Base-by-base conservation (phyloP, 1,140 invertebrate genomes). In the Cyrtorhinus lividipennis region DNA sequence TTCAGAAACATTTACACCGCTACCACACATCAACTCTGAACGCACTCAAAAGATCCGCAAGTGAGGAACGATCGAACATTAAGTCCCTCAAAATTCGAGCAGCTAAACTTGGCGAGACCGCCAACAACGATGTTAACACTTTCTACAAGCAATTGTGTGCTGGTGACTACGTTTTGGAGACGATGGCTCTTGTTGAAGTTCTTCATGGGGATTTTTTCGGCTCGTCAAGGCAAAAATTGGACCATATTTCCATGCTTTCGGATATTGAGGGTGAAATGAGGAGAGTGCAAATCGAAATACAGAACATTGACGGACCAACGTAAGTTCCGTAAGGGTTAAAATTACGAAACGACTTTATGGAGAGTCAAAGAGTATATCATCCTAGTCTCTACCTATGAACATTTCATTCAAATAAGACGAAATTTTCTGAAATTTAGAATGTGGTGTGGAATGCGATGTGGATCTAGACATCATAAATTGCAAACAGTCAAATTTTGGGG, bases 171-270 rank as follows among this genome's bases (percentile, higher is more conserved):
- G 23, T 53, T 24, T 24, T 61, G 2, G 45, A 61, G 48, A 61
- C 60, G 15, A 38, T 45, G 10, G 60, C 30, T 45, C 38, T 61
- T 10, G 60, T 61, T n/a, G 12, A 61, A 61, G 38, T 27, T 24
- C n/a, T 61, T 15, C 26, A 5, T 25, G 30, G 48, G 2, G 18
- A 61, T 24, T 46, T 61, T 22, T 24, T 61, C 38, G 60, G 30
- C 2, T 15, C 27, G 12, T 22, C 24, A 13, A 30, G 48, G 10
- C 1, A 15, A n/a, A 61, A 61, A 24, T 53, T 61, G 13, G 27
- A 38, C 1, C 12, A 13, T n/a, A 15, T 45, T 12, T 20, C 45
- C 13, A 61, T 61, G 60, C 45, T 61, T 30, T 12, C 13, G 8
- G 10, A 24, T 12, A 45, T 61, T 8, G 60, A 61, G 30, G 27